Conservation (phyloP, 2,888 invertebrate species). For the Troides oblongomaculatus region DNA sequence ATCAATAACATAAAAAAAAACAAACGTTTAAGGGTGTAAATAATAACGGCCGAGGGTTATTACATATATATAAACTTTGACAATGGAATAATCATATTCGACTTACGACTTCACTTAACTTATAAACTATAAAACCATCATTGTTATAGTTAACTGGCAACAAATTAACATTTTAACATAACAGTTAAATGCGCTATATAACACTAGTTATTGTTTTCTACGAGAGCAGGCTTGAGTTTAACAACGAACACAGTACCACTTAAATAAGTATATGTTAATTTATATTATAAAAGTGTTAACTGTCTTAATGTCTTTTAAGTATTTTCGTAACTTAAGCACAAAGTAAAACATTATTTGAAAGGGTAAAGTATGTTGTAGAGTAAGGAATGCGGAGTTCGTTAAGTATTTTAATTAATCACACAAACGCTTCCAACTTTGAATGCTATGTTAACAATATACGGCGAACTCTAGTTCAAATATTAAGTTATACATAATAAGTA, state of each 20-base stretch:
- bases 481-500: neutral
- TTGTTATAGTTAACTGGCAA: no score
- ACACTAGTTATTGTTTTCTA: no score
- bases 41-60: neutral
- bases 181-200: no score
- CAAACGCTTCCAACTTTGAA: constrained; percentile 5
- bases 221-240: no score
- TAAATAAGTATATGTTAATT: no score
- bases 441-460: constrained; percentile 8
- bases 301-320: neutral
- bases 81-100: constrained; percentile 23
- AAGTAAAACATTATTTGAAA: neutral
- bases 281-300: no score
- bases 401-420: constrained; percentile 13
- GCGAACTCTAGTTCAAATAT: neutral
- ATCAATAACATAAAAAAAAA: no score
- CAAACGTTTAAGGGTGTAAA: no score
- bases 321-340: neutral
- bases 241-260: no score
- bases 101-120: no score
- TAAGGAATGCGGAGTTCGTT: constrained; percentile 6
- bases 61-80: neutral
- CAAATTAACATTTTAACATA: no score
- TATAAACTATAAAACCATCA: no score
- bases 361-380: neutral